These are phyloP conservation scores for Gari tellinella DNA, from an alignment of 2,888 invertebrate species.

Conservation along the genomic window DNA sequence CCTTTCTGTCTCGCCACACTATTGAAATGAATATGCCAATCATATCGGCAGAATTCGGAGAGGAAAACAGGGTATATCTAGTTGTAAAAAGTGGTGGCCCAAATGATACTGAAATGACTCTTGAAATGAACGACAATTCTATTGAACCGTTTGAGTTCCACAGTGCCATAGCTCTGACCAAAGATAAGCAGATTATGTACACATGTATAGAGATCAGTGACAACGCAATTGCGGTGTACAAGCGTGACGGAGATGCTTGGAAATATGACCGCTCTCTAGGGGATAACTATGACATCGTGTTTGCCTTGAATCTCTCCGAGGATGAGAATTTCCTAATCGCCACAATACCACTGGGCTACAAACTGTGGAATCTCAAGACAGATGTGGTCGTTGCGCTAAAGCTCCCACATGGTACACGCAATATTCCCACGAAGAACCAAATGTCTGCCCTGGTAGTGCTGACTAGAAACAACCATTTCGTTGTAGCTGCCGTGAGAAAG, in stretches of 20 bases:
- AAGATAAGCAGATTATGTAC: slow-evolving; percentile 76
- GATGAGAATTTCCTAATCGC: slow-evolving; percentile 93
- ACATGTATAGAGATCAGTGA: slow-evolving; percentile 84
- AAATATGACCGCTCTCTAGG: slow-evolving; percentile 79
- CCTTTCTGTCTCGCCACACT: slow-evolving; percentile 65
- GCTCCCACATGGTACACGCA: slow-evolving; percentile 89
- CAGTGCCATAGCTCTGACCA: slow-evolving; percentile 81
- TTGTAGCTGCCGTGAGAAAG: slow-evolving; percentile 97
- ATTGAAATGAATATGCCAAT: slow-evolving; percentile 77
- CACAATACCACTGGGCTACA: slow-evolving; percentile 84
- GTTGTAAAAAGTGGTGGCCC: slow-evolving; percentile 77
- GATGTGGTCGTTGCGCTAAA: slow-evolving; percentile 77
- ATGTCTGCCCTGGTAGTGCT: slow-evolving; percentile 96
- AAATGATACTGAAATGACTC: slow-evolving; percentile 78
- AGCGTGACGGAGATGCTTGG: slow-evolving; percentile 74
- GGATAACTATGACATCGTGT: slow-evolving; percentile 80
- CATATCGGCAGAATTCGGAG: slow-evolving; percentile 67
- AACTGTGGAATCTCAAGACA: slow-evolving; percentile 84
- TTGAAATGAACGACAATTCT: slow-evolving; percentile 77
- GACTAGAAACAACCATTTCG: slow-evolving; percentile 94
- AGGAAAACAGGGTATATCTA: slow-evolving; percentile 67
- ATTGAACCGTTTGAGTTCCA: slow-evolving; percentile 83
- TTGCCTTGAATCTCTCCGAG: slow-evolving; percentile 90
- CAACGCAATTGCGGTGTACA: slow-evolving; percentile 81
- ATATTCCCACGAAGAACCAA: slow-evolving; percentile 96